Evolutionary conservation across 2,113 vertebrate species (phyloP).

Genomic region (Bufo bufo): DNA sequence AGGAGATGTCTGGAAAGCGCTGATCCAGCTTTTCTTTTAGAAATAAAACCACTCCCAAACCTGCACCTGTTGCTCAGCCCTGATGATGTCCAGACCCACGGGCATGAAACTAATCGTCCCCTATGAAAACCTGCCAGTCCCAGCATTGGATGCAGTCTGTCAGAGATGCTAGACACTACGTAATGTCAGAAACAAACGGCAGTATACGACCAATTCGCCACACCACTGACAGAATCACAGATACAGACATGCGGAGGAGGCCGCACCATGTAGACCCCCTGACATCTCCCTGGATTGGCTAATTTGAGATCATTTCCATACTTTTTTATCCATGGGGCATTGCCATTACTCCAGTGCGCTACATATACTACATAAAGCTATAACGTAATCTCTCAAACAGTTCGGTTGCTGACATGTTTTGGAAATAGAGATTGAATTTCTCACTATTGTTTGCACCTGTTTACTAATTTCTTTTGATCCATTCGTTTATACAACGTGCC

Average conservation of each 20-base stretch:
- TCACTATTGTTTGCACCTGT: background rate
- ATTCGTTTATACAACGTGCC: background rate
- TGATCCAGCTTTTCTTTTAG: slow-evolving; percentile 22
- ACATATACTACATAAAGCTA: too few species aligned
- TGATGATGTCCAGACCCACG: background rate
- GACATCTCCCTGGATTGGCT: too few species aligned
- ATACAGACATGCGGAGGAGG: background rate
- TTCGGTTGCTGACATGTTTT: background rate
- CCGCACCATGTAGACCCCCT: too few species aligned
- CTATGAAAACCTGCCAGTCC: slow-evolving; percentile 3
- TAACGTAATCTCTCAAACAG: background rate
- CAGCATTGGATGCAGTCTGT: background rate
- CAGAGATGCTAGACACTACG: background rate
- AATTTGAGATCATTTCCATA: too few species aligned
- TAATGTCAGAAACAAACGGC: background rate
- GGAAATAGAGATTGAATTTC: background rate
- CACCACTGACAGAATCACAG: background rate
- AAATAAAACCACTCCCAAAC: slow-evolving; percentile 15
- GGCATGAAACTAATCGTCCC: background rate
- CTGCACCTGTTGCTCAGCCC: slow-evolving; percentile 13
- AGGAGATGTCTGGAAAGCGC: background rate
- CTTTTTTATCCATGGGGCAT: too few species aligned
- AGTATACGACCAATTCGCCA: background rate
- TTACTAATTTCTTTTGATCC: background rate
- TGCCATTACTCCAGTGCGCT: too few species aligned